Conservation (phyloP, 2,888 invertebrate species). For the Drosophila infuscata region DNA sequence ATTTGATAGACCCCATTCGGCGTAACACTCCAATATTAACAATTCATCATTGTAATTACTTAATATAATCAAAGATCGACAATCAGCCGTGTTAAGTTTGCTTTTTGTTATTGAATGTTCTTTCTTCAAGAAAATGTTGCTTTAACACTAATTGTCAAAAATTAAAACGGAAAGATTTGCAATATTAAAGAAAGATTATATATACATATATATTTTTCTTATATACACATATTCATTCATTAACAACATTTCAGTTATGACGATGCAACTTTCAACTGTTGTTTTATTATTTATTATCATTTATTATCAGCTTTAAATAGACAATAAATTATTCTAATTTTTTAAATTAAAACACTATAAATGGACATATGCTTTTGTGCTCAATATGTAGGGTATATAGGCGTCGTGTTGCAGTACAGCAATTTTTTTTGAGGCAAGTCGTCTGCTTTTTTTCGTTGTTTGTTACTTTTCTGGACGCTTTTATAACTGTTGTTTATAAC, state of each 20-base stretch:
- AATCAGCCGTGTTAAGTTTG: background rate
- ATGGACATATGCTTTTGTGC: too few relatives aligned
- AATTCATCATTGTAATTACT: background rate
- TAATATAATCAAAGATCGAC: background rate
- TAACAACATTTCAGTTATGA: background rate
- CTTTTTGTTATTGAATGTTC: background rate
- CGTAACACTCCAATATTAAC: background rate
- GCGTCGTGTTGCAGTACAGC: background rate
- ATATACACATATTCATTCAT: background rate
- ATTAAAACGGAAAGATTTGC: background rate
- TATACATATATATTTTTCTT: too few relatives aligned
- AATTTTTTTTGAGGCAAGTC: constrained; percentile 1
- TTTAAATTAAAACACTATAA: too few relatives aligned
- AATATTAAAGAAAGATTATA: too few relatives aligned
- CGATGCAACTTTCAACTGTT: background rate
- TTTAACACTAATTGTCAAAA: background rate
- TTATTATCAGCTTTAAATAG: background rate
- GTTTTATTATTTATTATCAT: background rate
- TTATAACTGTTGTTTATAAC: constrained; percentile 74
- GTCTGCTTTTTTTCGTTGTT: constrained; percentile 25
- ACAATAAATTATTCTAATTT: background rate
- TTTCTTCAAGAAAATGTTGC: background rate
- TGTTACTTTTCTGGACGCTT: constrained; percentile 52
- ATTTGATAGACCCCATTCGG: background rate
- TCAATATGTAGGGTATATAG: constrained; percentile 28